Evolutionary conservation across 1,140 invertebrate species (phyloP).

Genomic region (Ostrea denselamellosa): DNA sequence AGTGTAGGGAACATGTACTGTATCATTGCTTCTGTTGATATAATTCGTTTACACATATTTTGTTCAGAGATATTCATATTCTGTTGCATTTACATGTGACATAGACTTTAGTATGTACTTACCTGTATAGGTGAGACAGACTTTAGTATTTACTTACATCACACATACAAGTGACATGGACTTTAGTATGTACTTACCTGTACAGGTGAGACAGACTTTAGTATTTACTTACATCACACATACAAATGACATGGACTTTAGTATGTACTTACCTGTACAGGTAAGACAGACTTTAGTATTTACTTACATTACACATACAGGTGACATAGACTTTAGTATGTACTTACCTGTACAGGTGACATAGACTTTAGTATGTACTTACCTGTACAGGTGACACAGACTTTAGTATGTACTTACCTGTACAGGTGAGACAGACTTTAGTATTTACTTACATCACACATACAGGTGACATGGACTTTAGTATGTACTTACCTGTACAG

Average conservation of each 20-base stretch:
- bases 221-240: not conserved
- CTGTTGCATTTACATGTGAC: not conserved
- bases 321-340: not conserved
- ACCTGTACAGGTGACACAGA: not conserved
- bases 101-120: not conserved
- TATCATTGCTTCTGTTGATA: not conserved
- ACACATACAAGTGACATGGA: not conserved
- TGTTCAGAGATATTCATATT: not conserved
- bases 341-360: not conserved
- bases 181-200: not conserved
- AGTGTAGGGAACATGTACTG: not conserved
- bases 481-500: not conserved
- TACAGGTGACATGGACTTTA: not conserved
- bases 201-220: not conserved
- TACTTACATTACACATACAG: not conserved
- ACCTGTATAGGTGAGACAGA: not conserved
- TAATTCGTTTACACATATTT: not conserved
- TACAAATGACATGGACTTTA: not conserved
- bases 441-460: too few species aligned
- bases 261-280: constrained; percentile 77
- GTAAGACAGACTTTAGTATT: constrained; percentile 66
- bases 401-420: constrained; percentile 69
- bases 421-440: too few species aligned
- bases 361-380: not conserved
- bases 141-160: not conserved